Base-by-base conservation (phyloP, 1,140 invertebrate genomes). In the Listronotus oregonensis region DNA sequence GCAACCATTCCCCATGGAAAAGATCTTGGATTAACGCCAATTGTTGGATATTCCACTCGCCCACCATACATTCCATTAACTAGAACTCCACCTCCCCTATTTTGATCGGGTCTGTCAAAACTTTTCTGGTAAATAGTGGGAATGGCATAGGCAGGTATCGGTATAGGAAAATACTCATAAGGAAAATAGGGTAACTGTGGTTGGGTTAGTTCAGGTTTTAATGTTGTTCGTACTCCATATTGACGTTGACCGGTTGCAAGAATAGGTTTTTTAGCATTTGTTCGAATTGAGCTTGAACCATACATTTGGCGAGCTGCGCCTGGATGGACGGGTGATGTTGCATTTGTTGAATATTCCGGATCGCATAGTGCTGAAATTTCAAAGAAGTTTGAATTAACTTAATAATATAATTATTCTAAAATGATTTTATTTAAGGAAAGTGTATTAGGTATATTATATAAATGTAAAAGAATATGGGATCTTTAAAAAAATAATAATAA, bases 291-390 rank as follows among this genome's bases (percentile, higher is more conserved):
- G 42, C 83, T 81, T 15, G 84, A 85, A n/a, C 84, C 84, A 64
- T 79, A 83, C 79, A 85, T 84, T 73, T 84, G 82, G 7, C 84
- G 75, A 2, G 84, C 84, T 8, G 83, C 83, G 15, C 84, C 84
- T 70, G 81, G 78, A 70, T 84, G 84, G n/a, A 73, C 72, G 42
- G 71, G 65, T 37, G 71, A 66, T 10, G 69, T 49, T 12, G 65
- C 49, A 9, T 37, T 62, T 12, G 61, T 63, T 9, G 58, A 49
- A 21, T 34, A 57, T 40, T 66, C 66, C 50, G 61, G 50, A 32
- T 62, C 17, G 49, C 69, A 71, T 69, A 15, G 39, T 47, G 58
- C 69, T 71, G 52, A 34, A 65, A 66, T 18, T 9, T 18, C 49
- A 40, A 15, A 65, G 27, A 34, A n/a, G n/a, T n/a, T n/a, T n/a